phyloP scores from a whole-genome alignment of 2,888 invertebrate genomes.

The Aphodius sticticus region DNA sequence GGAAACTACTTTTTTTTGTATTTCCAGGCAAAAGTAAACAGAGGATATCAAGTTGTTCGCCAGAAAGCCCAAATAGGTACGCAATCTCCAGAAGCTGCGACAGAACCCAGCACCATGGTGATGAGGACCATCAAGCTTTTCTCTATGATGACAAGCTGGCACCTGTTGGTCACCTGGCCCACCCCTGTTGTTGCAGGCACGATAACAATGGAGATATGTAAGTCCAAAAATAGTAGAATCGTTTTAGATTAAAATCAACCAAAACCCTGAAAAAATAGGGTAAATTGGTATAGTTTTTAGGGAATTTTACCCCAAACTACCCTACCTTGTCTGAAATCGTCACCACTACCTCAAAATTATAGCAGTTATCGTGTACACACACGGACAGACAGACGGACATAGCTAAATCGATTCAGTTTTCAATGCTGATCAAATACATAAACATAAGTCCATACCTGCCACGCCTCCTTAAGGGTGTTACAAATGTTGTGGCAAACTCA shows the following conservation, averaged over 20 bases:
- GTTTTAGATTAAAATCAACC: not conserved
- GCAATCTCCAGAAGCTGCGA: slow-evolving; percentile 58
- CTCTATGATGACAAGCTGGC: slow-evolving; percentile 39
- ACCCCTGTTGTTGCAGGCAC: slow-evolving; percentile 64
- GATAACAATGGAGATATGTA: slow-evolving; percentile 63
- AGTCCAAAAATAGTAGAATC: slow-evolving; percentile 41
- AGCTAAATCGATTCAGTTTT: too few species aligned
- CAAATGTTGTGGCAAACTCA: too few species aligned
- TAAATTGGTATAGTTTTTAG: too few species aligned
- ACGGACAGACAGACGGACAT: too few species aligned
- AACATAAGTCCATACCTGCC: too few species aligned
- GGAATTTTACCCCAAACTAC: too few species aligned
- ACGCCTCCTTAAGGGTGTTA: too few species aligned
- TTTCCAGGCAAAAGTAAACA: slow-evolving; percentile 41
- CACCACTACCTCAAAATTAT: too few species aligned
- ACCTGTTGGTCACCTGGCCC: slow-evolving; percentile 34
- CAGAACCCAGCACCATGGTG: slow-evolving; percentile 51
- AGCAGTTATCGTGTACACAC: too few species aligned
- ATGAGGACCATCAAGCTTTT: slow-evolving; percentile 54
- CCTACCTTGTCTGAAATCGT: too few species aligned
- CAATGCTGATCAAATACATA: too few species aligned
- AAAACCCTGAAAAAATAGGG: too few species aligned
- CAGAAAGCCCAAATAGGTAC: slow-evolving; percentile 49
- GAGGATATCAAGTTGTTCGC: slow-evolving; percentile 43
- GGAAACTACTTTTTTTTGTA: not conserved